Percentiles rank a stretch among this genome's conserved stretches.
Conservation (phyloP, 2,888 invertebrate genomes). For the Crocallis elinguaria region DNA sequence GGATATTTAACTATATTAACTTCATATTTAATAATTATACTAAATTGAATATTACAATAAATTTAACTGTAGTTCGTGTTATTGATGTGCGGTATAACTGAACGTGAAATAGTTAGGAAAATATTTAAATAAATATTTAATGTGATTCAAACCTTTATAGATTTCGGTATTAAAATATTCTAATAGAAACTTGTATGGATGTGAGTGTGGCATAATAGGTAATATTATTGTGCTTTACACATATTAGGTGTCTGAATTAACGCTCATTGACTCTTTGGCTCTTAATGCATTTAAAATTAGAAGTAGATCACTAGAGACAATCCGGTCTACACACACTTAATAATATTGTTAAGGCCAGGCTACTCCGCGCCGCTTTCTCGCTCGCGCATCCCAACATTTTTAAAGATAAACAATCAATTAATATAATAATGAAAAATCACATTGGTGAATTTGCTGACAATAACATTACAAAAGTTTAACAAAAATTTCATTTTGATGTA, state of each 20-base stretch:
- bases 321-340: too few species aligned
- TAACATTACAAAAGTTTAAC: too few species aligned
- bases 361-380: too few species aligned
- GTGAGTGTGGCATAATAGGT: conserved; percentile 8
- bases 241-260: conserved; percentile 4
- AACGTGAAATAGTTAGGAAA: conserved; percentile 14
- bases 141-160: conserved; percentile 28
- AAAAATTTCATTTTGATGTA: too few species aligned
- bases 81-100: conserved; percentile 30
- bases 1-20: not conserved
- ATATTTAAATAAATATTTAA: conserved; percentile 24
- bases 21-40: not conserved
- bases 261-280: not conserved
- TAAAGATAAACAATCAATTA: not conserved
- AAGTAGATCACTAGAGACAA: too few species aligned
- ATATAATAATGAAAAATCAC: too few species aligned
- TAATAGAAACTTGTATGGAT: conserved; percentile 19
- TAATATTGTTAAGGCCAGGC: too few species aligned
- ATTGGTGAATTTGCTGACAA: too few species aligned
- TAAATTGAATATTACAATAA: not conserved
- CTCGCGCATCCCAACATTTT: too few species aligned
- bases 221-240: not conserved
- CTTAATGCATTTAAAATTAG: conserved; percentile 1
- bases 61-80: conserved; percentile 21
- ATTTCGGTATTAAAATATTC: conserved; percentile 24